phyloP scores from a whole-genome alignment of 2,797 vertebrate species.

The Steatocranus sp. region DNA sequence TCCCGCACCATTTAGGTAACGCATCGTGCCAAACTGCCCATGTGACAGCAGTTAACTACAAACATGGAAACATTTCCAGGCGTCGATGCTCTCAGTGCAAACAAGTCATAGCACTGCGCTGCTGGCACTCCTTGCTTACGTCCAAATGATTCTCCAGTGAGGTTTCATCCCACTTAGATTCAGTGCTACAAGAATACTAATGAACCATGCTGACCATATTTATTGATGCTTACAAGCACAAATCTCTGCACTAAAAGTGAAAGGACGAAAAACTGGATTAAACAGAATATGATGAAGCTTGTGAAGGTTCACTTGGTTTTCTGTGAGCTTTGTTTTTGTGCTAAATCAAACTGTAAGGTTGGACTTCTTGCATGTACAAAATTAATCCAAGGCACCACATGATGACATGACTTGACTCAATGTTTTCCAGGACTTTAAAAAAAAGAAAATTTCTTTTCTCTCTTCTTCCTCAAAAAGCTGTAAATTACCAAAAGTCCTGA shows the following conservation, averaged over 20 bases:
- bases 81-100: background rate
- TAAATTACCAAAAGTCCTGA: background rate
- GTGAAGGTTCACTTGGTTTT: background rate
- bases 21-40: background rate
- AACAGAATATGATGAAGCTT: background rate
- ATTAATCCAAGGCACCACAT: background rate
- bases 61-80: background rate
- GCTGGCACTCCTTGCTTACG: background rate
- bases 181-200: background rate
- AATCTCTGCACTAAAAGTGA: background rate
- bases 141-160: background rate
- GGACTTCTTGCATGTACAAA: background rate
- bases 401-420: background rate
- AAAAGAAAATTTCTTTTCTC: background rate
- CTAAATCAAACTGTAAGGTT: background rate
- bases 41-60: background rate
- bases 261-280: background rate
- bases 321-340: background rate
- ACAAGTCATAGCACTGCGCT: background rate
- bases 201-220: background rate
- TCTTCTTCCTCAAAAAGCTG: background rate
- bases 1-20: background rate
- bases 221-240: background rate
- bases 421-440: background rate
- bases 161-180: background rate